Evolutionary conservation across 2,113 vertebrate species (phyloP), one percentile per base, ranked within the genome.

Genomic region (Carettochelys insculpta): DNA sequence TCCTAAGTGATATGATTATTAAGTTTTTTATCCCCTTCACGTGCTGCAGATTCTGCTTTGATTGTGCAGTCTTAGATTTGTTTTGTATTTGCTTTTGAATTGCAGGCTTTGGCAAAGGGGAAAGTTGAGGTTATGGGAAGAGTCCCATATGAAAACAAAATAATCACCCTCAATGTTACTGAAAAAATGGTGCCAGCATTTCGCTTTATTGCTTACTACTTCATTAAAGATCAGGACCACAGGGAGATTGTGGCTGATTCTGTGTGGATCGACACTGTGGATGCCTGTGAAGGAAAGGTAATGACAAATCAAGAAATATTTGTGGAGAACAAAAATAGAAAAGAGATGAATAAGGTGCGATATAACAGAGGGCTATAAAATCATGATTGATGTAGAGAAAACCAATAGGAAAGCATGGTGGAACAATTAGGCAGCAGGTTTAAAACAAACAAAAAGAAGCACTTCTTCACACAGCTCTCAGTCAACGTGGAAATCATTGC

Each of bases 191-290:
- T 97, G 50, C 98, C 98, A 1, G 97, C 96, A 5, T 98, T 98
- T 90, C 97, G 98, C 25, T 93, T 98, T 85, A 92, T 98, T 91
- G 98, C 96, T 82, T 98, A 98, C 95, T 98, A 97, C 95, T 97
- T 98, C 88, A 22, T 19, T n/a, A 38, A 3, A 0, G 87, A 45
- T 0, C 0, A 58, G 47, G 94, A 84, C 25, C 91, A 0, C 27
- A 96, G 92, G 50, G 95, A 98, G 50, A 97, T 98, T 77, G 71
- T 98, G 2, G 96, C 98, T 4, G 98, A 98, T 85, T 99, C 98
- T 0, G 90, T 97, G 41, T 98, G 98, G 98, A 94, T 98, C 29
- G 98, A 98, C 2, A 97, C 98, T 88, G 87, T 43, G 75, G 98
- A 98, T 89, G 90, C 85, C 83, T 98, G 98, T 6, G 95, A 97